Conservation (phyloP, 2,113 vertebrate species). For the Gallinago jamesoni region DNA sequence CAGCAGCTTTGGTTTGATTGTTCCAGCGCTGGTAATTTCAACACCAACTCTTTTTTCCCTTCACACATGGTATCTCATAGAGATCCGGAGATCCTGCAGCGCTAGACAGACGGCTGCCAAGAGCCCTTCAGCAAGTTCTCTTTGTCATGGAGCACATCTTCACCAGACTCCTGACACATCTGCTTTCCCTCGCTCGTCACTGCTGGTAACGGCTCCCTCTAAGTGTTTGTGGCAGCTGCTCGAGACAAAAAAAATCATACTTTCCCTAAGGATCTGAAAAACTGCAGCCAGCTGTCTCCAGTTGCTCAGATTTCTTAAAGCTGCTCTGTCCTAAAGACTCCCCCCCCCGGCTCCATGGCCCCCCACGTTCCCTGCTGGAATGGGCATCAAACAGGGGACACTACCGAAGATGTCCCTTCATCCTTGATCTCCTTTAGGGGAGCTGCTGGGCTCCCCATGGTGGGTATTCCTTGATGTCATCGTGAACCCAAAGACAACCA, state of each 20-base stretch:
- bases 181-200: slow-evolving; percentile 24
- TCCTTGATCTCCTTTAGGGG: neutral
- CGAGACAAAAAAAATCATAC: slow-evolving; percentile 4
- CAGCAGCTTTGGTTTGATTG: neutral
- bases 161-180: slow-evolving; percentile 30
- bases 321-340: neutral
- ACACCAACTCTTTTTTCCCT: neutral
- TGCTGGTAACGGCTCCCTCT: neutral
- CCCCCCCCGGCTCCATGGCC: rapidly evolving
- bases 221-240: slow-evolving; percentile 27
- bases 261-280: slow-evolving; percentile 31
- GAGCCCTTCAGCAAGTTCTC: neutral
- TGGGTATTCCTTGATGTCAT: neutral
- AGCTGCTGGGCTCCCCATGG: neutral
- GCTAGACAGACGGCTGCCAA: slow-evolving; percentile 10
- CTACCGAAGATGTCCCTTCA: neutral
- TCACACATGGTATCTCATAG: neutral
- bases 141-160: slow-evolving; percentile 10
- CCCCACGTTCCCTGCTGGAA: neutral
- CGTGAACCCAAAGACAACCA: neutral
- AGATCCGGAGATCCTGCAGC: neutral
- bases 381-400: rapidly evolving
- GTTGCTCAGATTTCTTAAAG: slow-evolving; percentile 19
- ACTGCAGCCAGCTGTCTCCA: slow-evolving; percentile 41
- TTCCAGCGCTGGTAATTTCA: neutral